A percentile compares a stretch with the other conserved stretches of the same genome.
Conservation (phyloP, 2,113 vertebrate species). For the Mesitornis unicolor region DNA sequence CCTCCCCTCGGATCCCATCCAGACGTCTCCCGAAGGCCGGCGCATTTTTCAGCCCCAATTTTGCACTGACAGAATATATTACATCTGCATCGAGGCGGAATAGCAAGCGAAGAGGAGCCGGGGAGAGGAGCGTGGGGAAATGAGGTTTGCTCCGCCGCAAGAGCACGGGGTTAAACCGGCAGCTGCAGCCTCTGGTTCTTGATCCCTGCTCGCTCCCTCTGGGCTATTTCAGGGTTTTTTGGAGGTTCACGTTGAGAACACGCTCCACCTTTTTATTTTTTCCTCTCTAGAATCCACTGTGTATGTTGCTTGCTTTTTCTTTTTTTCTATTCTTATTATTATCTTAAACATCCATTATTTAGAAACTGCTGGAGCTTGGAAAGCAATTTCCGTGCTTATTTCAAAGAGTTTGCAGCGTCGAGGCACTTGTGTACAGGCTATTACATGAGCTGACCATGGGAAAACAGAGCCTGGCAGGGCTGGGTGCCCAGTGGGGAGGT, state of each 20-base stretch:
- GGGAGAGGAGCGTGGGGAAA: neutral
- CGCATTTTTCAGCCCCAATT: constrained; percentile 27
- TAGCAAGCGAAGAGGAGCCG: constrained; percentile 20
- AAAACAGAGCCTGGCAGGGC: neutral
- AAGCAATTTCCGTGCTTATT: constrained; percentile 76
- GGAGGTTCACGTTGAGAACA: neutral
- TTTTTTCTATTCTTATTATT: neutral
- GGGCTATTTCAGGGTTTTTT: neutral
- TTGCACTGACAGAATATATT: constrained; percentile 24
- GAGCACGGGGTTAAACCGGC: neutral
- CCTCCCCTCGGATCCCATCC: neutral
- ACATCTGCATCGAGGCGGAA: neutral
- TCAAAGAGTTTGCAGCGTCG: constrained; percentile 57
- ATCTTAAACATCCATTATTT: constrained; percentile 76
- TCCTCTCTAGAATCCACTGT: constrained; percentile 23
- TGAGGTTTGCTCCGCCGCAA: neutral
- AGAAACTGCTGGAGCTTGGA: constrained; percentile 75
- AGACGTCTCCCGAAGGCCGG: neutral
- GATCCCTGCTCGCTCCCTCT: neutral
- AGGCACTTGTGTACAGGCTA: constrained; percentile 23
- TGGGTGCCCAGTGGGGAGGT: neutral
- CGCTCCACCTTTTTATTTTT: neutral
- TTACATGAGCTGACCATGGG: neutral
- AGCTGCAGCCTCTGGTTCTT: neutral
- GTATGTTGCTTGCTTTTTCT: neutral